Evolutionary conservation across 2,797 vertebrate species (phyloP).

Genomic region (Melanotaenia pygmaea): DNA sequence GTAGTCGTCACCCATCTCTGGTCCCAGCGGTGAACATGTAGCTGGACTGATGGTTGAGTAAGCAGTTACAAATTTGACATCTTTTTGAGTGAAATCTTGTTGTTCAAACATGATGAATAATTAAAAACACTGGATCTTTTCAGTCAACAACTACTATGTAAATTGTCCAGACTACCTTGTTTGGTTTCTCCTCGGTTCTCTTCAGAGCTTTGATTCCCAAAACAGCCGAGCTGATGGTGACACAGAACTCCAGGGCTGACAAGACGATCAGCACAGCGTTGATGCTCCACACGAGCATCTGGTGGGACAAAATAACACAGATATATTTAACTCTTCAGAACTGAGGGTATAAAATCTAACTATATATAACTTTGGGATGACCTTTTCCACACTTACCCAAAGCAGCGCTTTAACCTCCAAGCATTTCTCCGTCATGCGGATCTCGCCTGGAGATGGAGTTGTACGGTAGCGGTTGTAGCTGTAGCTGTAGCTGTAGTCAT

Average conservation of each 20-base stretch:
- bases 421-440: background rate
- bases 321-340: background rate
- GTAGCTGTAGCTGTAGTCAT: rapidly evolving
- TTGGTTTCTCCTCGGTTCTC: background rate
- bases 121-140: too few species aligned
- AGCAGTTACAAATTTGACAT: too few species aligned
- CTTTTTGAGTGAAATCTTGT: too few species aligned
- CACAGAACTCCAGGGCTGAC: conserved; percentile 67
- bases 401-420: rapidly evolving
- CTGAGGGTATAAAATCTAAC: background rate
- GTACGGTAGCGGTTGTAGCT: rapidly evolving
- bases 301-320: background rate
- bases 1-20: too few species aligned
- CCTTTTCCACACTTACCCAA: conserved; percentile 21
- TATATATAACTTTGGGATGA: background rate
- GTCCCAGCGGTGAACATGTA: too few species aligned
- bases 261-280: conserved; percentile 59
- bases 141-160: too few species aligned
- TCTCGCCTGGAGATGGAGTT: rapidly evolving
- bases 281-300: conserved; percentile 53
- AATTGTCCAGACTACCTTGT: conserved; percentile 26
- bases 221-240: conserved; percentile 64
- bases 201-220: conserved; percentile 67
- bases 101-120: too few species aligned
- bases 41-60: too few species aligned